phyloP scores from a whole-genome alignment of 2,113 vertebrate species.

The Dasypus novemcinctus region DNA sequence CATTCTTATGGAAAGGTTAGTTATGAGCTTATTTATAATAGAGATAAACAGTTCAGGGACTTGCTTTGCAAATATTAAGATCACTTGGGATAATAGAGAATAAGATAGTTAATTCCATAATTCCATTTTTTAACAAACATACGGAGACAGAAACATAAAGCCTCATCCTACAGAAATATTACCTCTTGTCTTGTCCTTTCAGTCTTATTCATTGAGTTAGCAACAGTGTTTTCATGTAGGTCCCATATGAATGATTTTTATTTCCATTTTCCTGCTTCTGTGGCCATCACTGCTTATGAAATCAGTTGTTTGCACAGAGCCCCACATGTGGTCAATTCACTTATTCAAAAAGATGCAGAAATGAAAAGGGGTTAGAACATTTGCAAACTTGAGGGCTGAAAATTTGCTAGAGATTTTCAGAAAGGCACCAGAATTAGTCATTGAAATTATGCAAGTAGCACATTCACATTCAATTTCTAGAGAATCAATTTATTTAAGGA shows the following conservation, averaged over 20 bases:
- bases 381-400: background rate
- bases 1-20: constrained; percentile 27
- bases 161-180: background rate
- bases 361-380: background rate
- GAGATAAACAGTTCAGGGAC: background rate
- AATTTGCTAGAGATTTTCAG: constrained; percentile 2
- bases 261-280: constrained; percentile 12
- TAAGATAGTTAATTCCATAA: background rate
- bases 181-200: background rate
- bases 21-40: constrained; percentile 41
- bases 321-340: background rate
- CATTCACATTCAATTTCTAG: constrained; percentile 15
- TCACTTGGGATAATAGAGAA: background rate
- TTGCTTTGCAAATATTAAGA: constrained; percentile 23
- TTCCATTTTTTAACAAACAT: background rate
- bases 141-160: constrained; percentile 37
- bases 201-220: background rate
- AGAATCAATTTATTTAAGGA: constrained; percentile 4
- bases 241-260: background rate
- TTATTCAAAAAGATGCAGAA: background rate
- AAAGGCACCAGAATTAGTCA: background rate
- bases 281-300: background rate
- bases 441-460: constrained; percentile 13
- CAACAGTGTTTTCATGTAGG: background rate
- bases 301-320: background rate